Conservation (phyloP, 2,113 vertebrate species). For the Gorsachius goisagi region DNA sequence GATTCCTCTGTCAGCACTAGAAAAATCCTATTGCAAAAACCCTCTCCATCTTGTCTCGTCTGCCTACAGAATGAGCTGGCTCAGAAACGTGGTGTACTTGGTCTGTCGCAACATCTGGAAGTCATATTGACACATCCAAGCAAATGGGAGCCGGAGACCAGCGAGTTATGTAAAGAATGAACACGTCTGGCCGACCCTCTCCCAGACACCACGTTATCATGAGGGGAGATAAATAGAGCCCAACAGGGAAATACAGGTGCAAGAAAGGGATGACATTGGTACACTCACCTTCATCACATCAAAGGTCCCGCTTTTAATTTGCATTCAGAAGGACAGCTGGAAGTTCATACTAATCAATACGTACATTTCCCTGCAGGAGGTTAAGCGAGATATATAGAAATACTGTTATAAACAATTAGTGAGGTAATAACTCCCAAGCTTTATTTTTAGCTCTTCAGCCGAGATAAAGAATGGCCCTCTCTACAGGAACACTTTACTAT, state of each 20-base stretch:
- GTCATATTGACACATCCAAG: conserved; percentile 31
- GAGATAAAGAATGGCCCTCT: not conserved
- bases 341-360: not conserved
- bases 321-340: not conserved
- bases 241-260: not conserved
- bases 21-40: conserved; percentile 35
- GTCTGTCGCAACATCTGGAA: conserved; percentile 55
- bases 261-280: not conserved
- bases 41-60: conserved; percentile 7
- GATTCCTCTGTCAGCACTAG: conserved; percentile 8
- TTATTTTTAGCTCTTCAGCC: not conserved
- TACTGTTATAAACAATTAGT: not conserved
- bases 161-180: not conserved
- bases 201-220: not conserved
- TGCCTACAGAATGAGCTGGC: conserved; percentile 43
- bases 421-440: not conserved
- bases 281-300: not conserved
- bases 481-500: not conserved
- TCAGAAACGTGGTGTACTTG: not conserved
- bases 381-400: not conserved
- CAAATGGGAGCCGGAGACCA: not conserved
- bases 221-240: not conserved
- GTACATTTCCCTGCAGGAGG: not conserved
- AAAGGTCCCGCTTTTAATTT: not conserved
- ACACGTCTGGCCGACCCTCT: not conserved